A percentile compares a stretch with the other conserved stretches of the same genome.
Evolutionary conservation across 2,797 vertebrate genomes (phyloP).

Genomic region (Pachyuromys duprasi): DNA sequence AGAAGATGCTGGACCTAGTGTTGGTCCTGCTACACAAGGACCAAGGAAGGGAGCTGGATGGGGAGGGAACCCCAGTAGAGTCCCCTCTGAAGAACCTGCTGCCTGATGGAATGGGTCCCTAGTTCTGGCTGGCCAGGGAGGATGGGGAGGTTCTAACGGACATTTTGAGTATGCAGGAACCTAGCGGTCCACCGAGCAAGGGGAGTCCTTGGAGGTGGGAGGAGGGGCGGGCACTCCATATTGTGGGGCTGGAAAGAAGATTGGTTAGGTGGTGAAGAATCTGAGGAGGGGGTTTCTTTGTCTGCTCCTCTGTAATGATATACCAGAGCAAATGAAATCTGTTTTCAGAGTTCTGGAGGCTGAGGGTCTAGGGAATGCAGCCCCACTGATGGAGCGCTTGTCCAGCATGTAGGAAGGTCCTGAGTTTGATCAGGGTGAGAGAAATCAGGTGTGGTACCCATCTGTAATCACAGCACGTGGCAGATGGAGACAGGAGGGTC

Average conservation of each 20-base stretch:
- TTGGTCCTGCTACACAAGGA: not conserved
- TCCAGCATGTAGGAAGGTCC: not conserved
- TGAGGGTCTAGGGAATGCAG: not conserved
- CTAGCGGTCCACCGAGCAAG: no score
- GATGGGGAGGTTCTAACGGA: not conserved
- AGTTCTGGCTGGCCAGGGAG: not conserved
- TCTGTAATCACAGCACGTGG: not conserved
- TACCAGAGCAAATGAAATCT: not conserved
- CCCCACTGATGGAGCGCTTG: not conserved
- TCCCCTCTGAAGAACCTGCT: not conserved
- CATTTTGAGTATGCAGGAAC: not conserved
- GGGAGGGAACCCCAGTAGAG: not conserved
- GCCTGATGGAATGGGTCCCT: not conserved
- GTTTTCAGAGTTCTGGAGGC: not conserved
- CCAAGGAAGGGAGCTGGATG: not conserved
- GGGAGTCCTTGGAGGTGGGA: not conserved
- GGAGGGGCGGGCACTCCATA: not conserved
- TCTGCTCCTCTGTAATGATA: not conserved
- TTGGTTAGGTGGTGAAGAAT: not conserved
- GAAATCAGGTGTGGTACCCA: not conserved
- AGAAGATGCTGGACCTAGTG: not conserved
- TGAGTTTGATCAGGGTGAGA: not conserved
- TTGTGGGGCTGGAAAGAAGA: not conserved
- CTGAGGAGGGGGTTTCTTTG: not conserved
- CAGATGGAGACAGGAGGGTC: not conserved